These are phyloP conservation scores for Odocoileus hemionus DNA, from an alignment of 2,113 vertebrate genomes.

Conservation along the genomic window DNA sequence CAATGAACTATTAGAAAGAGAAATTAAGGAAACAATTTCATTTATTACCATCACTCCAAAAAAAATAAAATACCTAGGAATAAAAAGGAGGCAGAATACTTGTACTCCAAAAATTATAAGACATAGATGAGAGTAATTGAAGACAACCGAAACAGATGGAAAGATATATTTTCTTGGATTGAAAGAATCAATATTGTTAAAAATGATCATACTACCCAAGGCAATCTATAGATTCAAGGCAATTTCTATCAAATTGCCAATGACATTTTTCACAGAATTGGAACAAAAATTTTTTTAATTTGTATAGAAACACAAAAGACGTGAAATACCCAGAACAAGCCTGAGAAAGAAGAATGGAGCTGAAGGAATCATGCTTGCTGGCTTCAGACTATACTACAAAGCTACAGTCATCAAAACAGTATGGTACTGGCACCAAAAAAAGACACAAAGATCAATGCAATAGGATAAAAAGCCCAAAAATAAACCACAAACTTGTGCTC, in stretches of 20 bases:
- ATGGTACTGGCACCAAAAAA: neutral
- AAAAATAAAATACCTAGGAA: neutral
- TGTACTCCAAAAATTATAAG: neutral
- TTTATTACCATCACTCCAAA: neutral
- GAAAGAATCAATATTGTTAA: neutral
- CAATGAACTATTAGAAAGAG: neutral
- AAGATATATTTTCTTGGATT: neutral
- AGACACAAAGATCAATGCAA: neutral
- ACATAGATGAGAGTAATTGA: neutral
- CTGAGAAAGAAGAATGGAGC: neutral
- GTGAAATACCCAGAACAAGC: neutral
- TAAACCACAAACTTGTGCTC: neutral
- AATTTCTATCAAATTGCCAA: neutral
- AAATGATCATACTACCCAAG: neutral
- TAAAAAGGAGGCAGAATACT: neutral
- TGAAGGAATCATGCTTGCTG: neutral
- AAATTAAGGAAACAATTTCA: neutral
- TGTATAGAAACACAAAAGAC: neutral
- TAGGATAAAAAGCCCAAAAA: neutral
- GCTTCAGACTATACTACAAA: neutral
- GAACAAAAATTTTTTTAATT: neutral
- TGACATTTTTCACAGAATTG: neutral
- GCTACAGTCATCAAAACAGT: neutral
- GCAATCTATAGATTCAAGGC: neutral
- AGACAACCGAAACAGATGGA: neutral